phyloP scores from a whole-genome alignment of 2,888 invertebrate genomes.

The Pollenia labialis region DNA sequence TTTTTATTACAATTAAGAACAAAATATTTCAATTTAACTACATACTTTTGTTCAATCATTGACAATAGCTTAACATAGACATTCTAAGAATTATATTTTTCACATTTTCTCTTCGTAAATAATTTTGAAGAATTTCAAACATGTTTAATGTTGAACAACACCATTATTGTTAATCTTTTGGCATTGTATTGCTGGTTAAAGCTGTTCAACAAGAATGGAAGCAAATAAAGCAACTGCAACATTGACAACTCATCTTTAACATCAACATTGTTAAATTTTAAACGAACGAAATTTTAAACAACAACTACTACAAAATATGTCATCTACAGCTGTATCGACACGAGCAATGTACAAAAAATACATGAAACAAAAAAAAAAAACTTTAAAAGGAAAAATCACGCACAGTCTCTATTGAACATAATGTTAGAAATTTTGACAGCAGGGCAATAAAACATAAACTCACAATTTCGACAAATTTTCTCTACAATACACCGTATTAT shows the following conservation, averaged over 20 bases:
- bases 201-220: not conserved
- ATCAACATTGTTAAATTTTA: slow-evolving; percentile 43
- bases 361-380: slow-evolving; percentile 11
- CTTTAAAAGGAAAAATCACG: not conserved
- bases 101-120: not conserved
- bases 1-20: no score
- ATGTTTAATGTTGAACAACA: slow-evolving; percentile 26
- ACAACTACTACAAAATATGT: slow-evolving; percentile 5
- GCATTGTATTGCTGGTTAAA: slow-evolving; percentile 45
- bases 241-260: slow-evolving; percentile 52
- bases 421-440: not conserved
- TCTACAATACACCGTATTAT: no score
- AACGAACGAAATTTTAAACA: slow-evolving; percentile 7
- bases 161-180: slow-evolving; percentile 57
- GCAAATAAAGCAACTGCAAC: slow-evolving; percentile 20
- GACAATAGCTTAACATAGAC: no score
- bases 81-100: no score
- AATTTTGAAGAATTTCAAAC: slow-evolving; percentile 5
- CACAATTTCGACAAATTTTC: no score
- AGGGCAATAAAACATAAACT: not conserved
- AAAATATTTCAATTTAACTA: no score
- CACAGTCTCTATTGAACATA: not conserved
- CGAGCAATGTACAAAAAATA: slow-evolving; percentile 13
- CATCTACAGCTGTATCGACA: slow-evolving; percentile 43
- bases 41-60: no score